A percentile compares a stretch with the other conserved stretches of the same genome.
These are phyloP conservation scores for Globia sparganii DNA, from an alignment of 2,888 invertebrate genomes.

Conservation along the genomic window DNA sequence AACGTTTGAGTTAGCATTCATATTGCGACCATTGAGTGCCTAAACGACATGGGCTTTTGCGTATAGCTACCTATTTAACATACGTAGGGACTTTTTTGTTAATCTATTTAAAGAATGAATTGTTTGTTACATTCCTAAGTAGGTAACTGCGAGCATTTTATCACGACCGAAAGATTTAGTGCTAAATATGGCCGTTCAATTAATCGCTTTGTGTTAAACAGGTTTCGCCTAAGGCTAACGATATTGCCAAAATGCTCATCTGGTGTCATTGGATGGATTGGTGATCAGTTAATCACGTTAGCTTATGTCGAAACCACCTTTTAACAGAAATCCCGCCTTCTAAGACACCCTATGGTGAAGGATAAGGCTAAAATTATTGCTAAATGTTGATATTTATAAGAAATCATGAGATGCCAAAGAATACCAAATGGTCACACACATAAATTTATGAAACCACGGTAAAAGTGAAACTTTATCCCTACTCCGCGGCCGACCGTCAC, in stretches of 20 bases:
- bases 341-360: not conserved
- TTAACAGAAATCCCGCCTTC: not conserved
- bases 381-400: too few relatives aligned
- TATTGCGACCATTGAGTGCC: constrained; percentile 26
- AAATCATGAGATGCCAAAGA: not conserved
- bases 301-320: not conserved
- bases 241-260: not conserved
- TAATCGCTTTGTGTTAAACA: constrained; percentile 6
- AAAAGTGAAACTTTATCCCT: too few relatives aligned
- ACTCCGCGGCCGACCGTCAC: too few relatives aligned
- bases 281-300: not conserved
- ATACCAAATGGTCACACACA: not conserved
- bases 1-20: constrained; percentile 48
- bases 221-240: not conserved
- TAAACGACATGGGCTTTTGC: constrained; percentile 27
- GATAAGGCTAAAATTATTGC: not conserved
- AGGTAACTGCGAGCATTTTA: constrained; percentile 26
- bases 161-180: constrained; percentile 23
- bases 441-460: too few relatives aligned
- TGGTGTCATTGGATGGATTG: not conserved
- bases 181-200: not conserved
- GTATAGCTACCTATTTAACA: constrained; percentile 12
- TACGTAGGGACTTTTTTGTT: constrained; percentile 37
- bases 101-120: constrained; percentile 30
- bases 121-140: constrained; percentile 31